These are phyloP conservation scores for Drosophila guanche DNA, from an alignment of 1,140 invertebrate species.

Conservation along the genomic window DNA sequence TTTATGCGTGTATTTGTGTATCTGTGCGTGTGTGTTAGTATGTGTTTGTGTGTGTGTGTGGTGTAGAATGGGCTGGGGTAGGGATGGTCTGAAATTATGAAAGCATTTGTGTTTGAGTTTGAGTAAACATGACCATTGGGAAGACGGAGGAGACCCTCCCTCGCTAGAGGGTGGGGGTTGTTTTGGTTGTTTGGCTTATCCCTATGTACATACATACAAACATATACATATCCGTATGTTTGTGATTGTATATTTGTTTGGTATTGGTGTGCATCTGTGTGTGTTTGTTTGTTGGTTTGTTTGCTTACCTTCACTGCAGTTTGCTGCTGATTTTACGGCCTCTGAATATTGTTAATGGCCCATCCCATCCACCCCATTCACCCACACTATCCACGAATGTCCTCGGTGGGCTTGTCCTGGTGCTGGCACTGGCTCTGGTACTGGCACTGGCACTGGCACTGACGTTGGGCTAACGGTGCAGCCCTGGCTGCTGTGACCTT, in stretches of 20 bases:
- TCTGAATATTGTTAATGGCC: constrained; percentile 63
- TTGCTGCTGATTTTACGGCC: constrained; percentile 44
- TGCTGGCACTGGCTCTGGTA: constrained; percentile 19
- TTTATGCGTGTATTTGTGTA: constrained; percentile 59
- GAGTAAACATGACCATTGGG: constrained; percentile 59
- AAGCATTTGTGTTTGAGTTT: constrained; percentile 68
- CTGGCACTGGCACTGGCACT: background rate
- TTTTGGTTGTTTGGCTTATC: constrained; percentile 43
- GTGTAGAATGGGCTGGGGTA: background rate
- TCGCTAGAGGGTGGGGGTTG: constrained; percentile 38
- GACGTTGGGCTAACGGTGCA: constrained; percentile 5
- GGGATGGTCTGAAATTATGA: constrained; percentile 57
- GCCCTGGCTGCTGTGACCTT: constrained; percentile 57
- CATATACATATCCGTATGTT: constrained; percentile 3
- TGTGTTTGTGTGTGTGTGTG: constrained; percentile 12
- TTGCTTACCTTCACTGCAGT: constrained; percentile 57
- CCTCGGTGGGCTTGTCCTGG: background rate
- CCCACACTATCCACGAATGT: constrained; percentile 1
- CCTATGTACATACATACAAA: constrained; percentile 20
- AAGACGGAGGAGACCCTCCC: background rate
- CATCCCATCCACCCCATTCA: background rate
- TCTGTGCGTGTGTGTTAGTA: constrained; percentile 12
- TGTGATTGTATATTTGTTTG: constrained; percentile 4
- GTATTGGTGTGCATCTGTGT: constrained; percentile 20
- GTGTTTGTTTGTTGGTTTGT: constrained; percentile 27